Base-by-base conservation (phyloP, 2,797 vertebrate genomes). In the Tympanoctomys barrerae region DNA sequence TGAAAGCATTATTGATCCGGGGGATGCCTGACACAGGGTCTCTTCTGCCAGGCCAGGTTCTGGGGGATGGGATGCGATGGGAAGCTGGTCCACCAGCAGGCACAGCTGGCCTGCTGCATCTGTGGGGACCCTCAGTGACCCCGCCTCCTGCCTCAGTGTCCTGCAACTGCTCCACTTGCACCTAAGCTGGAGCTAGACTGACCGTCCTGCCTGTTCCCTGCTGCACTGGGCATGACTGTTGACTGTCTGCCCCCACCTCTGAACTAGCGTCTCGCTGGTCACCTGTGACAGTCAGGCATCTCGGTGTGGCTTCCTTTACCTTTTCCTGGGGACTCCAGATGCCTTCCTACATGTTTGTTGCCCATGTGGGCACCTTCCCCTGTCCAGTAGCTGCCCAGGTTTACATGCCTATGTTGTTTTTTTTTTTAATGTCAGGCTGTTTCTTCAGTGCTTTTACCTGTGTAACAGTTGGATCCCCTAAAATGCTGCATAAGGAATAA, bases 371-470 rank as follows among this genome's bases (percentile, higher is more conserved):
- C 39, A 33, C 62, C 24, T 57, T 96, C 46, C 31, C 87, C 78
- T 81, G 14, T 84, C 10, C 91, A 66, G 31, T 71, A 75, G 1
- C 22, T 86, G 26, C 79, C 75, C 3, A 75, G 7, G 10, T 86
- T 75, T 11, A 9, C n/a, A 33, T 49, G 31, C 7, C 21, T 21
- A 26, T 24, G 49, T 42, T 59, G n/a, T n/a, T n/a, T 61, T 31
- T 59, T 26, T 39, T 71, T 18, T 49, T 18, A 77, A 49, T 8
- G 24, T 5, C 16, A 94, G 73, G 4, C 64, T 80, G 3, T 91
- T 78, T 93, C 80, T 83, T 79, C 59, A 62, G 24, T 52, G 86
- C 73, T 91, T 80, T 87, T 59, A 42, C 57, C 33, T 62, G 4
- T 81, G 1, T n/a, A 87, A 52, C 2, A 26, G 19, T 39, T 64